These are phyloP conservation scores for Dromococcyx pavoninus DNA, from an alignment of 2,797 vertebrate species.

Conservation along the genomic window DNA sequence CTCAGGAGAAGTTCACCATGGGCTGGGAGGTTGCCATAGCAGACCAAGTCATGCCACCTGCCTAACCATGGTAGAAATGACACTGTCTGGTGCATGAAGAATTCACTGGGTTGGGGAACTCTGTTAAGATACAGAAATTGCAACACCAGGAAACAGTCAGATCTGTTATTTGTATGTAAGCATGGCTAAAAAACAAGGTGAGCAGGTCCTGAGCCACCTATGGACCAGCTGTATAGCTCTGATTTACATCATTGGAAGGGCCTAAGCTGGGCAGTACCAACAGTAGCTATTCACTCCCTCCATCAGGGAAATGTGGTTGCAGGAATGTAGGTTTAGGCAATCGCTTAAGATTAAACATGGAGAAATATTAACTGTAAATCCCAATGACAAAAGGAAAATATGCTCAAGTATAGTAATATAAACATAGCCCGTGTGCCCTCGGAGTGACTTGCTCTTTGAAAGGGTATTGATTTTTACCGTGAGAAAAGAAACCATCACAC, in stretches of 20 bases:
- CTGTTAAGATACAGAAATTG: not conserved
- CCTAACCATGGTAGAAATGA: not conserved
- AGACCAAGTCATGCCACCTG: not conserved
- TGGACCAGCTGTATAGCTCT: not conserved
- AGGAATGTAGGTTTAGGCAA: not conserved
- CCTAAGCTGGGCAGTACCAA: not conserved
- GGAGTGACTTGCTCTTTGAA: not conserved
- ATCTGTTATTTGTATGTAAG: not conserved
- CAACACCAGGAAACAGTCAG: not conserved
- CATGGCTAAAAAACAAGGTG: not conserved
- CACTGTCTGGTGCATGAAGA: not conserved
- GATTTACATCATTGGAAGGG: not conserved
- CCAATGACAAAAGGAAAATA: not conserved
- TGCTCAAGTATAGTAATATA: not conserved
- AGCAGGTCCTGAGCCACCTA: not conserved
- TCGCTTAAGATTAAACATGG: not conserved
- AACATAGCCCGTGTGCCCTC: not conserved
- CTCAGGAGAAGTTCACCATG: not conserved
- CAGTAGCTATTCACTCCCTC: not conserved
- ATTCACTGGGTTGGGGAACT: not conserved
- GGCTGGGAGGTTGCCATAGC: not conserved
- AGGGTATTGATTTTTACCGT: not conserved
- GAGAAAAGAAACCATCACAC: not conserved
- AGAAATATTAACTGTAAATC: constrained; percentile 2
- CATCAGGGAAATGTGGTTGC: not conserved